Base-by-base conservation (phyloP, 1,140 invertebrate species). In the Trissolcus basalis region DNA sequence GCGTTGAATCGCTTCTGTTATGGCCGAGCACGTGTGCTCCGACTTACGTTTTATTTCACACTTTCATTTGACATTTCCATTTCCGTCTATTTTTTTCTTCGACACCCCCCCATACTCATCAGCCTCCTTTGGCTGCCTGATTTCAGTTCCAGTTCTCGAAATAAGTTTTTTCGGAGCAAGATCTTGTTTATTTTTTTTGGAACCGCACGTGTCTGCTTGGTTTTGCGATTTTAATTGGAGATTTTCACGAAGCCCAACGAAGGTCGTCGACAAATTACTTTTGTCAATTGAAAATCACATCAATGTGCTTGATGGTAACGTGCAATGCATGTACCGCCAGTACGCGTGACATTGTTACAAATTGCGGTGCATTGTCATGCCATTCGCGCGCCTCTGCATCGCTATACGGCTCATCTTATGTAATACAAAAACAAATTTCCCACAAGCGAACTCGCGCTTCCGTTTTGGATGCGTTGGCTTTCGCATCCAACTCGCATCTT, bases 261-360 rank as follows among this genome's bases (percentile, higher is more conserved):
- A 77, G 75, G 75, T 56, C 74, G 50, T 59, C 43, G 58, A 53
- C 75, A 73, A 78, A 78, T 78, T 39, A 78, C 75, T 78, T 73
- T 72, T 78, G 75, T 56, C 75, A 73, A 73, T 78, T 73, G 65
- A 43, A 78, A 78, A 78, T 78, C 76, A 78, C 69, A 78, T 78
- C 69, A 67, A 49, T 69, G 65, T 50, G 35, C 64, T 70, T 69
- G 64, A 58, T 65, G 19, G 60, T 65, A 70, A 70, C 70, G 65
- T 70, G 58, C 41, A 65, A 69, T 73, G 65, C 63, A 58, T 67
- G 61, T 49, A 67, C 60, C 67, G 67, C 54, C 54, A 56, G 59
- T 69, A 53, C 76, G 64, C 70, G 65, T 78, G 70, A 78, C 76
- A 72, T 77, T 77, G 76, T 78, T 78, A 78, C 65, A 78, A 78